These are phyloP conservation scores for Marisa cornuarietis DNA, from an alignment of 1,140 invertebrate species.

Conservation along the genomic window DNA sequence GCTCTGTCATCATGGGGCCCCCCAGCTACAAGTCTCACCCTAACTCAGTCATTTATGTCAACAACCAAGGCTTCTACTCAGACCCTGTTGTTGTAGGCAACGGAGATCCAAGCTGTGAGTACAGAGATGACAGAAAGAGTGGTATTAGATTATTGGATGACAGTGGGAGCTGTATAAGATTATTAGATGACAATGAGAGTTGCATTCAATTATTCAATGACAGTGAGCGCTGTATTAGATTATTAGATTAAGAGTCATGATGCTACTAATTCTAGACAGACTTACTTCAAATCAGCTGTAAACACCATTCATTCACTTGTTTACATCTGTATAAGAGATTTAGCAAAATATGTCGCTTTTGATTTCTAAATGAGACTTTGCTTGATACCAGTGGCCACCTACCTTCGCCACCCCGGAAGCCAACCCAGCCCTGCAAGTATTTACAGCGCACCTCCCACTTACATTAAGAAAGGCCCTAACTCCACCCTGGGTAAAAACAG, in stretches of 20 bases:
- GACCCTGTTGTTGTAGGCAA: conserved; percentile 52
- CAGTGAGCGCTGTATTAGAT: too few species aligned
- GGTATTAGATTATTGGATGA: background rate
- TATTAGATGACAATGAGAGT: background rate
- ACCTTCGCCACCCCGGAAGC: conserved; percentile 28
- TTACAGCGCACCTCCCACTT: conserved; percentile 48
- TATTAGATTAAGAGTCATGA: too few species aligned
- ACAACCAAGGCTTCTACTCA: conserved; percentile 48
- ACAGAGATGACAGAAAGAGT: background rate
- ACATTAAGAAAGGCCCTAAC: conserved; percentile 45
- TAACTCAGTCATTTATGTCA: conserved; percentile 80
- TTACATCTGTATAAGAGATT: too few species aligned
- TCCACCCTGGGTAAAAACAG: conserved; percentile 36
- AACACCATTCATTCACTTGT: too few species aligned
- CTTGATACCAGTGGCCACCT: conserved; percentile 31
- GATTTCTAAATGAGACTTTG: background rate
- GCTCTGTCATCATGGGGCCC: conserved; percentile 55
- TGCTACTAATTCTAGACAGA: too few species aligned
- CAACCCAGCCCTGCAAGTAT: conserved; percentile 40
- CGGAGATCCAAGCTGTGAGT: conserved; percentile 48
- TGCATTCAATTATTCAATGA: too few species aligned
- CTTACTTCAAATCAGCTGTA: too few species aligned
- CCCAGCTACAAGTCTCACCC: conserved; percentile 65
- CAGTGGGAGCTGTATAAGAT: background rate
- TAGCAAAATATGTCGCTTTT: too few species aligned